Evolutionary conservation across 1,140 invertebrate genomes (phyloP).

Genomic region (Oppia nitens): DNA sequence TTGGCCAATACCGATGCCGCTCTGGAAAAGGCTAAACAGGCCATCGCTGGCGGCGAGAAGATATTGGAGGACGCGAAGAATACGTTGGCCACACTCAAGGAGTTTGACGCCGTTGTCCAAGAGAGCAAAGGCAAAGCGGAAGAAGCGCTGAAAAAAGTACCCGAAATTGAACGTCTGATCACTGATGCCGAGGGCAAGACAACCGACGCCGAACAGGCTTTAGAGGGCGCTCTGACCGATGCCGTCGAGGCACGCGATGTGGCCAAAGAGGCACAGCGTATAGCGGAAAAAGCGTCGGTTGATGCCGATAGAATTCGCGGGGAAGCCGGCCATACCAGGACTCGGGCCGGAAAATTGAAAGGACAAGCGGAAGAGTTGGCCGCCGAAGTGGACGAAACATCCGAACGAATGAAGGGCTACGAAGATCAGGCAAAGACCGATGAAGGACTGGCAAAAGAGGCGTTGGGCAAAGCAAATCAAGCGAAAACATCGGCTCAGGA

Average conservation of each 20-base stretch:
- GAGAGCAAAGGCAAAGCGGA: conserved; percentile 52
- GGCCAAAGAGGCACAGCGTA: conserved; percentile 55
- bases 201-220: conserved; percentile 34
- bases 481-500: conserved; percentile 61
- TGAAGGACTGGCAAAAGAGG: conserved; percentile 48
- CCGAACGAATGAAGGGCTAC: conserved; percentile 45
- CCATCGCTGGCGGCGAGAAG: conserved; percentile 60
- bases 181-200: conserved; percentile 43
- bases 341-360: conserved; percentile 49
- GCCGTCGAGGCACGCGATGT: conserved; percentile 53
- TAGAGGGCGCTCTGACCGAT: conserved; percentile 53
- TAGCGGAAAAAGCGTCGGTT: conserved; percentile 49
- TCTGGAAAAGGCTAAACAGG: conserved; percentile 52
- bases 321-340: conserved; percentile 54
- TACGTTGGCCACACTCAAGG: conserved; percentile 61
- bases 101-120: conserved; percentile 74
- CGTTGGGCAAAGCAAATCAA: conserved; percentile 58
- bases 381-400: conserved; percentile 49
- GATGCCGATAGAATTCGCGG: conserved; percentile 54
- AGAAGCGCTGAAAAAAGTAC: conserved; percentile 43
- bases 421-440: conserved; percentile 56
- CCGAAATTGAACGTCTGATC: conserved; percentile 42
- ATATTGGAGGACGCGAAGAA: conserved; percentile 69
- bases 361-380: conserved; percentile 56
- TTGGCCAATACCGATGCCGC: conserved; percentile 50